Percentiles rank a stretch among this genome's conserved stretches.
These are phyloP conservation scores for Drosophila greeni DNA, from an alignment of 2,888 invertebrate genomes.

Conservation along the genomic window DNA sequence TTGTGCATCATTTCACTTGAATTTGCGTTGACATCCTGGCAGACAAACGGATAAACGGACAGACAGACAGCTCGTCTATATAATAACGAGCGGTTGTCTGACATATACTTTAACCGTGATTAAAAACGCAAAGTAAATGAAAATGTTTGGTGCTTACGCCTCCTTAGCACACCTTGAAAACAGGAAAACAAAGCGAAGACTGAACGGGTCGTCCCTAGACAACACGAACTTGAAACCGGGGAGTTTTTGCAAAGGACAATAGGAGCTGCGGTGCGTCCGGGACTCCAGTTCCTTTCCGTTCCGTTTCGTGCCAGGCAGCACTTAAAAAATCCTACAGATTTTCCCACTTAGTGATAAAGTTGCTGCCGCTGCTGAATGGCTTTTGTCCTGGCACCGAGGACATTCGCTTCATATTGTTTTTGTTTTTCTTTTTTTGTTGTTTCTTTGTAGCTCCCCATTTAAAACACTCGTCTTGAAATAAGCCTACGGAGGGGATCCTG, in stretches of 20 bases:
- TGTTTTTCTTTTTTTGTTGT: neutral
- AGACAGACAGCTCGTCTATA: slow-evolving; percentile 40
- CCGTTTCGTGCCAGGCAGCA: slow-evolving; percentile 36
- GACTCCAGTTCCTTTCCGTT: neutral
- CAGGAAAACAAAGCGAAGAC: slow-evolving; percentile 35
- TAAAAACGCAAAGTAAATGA: slow-evolving; percentile 72
- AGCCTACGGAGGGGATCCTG: slow-evolving; percentile 41
- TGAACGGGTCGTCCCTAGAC: slow-evolving; percentile 34
- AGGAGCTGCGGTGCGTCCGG: slow-evolving; percentile 14
- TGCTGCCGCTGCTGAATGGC: slow-evolving; percentile 58
- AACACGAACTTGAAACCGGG: slow-evolving; percentile 45
- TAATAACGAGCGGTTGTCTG: slow-evolving; percentile 59
- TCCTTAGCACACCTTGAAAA: slow-evolving; percentile 74
- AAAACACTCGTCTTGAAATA: slow-evolving; percentile 52
- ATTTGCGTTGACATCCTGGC: slow-evolving; percentile 68
- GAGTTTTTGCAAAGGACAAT: slow-evolving; percentile 41
- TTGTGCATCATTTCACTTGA: slow-evolving; percentile 69
- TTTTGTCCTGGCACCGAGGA: slow-evolving; percentile 56
- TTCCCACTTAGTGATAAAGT: slow-evolving; percentile 72
- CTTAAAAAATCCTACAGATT: slow-evolving; percentile 74
- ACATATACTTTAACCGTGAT: slow-evolving; percentile 74
- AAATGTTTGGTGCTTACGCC: slow-evolving; percentile 74
- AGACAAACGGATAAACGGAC: slow-evolving; percentile 11
- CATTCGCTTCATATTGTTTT: slow-evolving; percentile 24
- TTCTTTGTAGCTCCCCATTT: slow-evolving; percentile 36